phyloP scores from a whole-genome alignment of 2,113 vertebrate genomes.

The Phylloscopus trochiloides region DNA sequence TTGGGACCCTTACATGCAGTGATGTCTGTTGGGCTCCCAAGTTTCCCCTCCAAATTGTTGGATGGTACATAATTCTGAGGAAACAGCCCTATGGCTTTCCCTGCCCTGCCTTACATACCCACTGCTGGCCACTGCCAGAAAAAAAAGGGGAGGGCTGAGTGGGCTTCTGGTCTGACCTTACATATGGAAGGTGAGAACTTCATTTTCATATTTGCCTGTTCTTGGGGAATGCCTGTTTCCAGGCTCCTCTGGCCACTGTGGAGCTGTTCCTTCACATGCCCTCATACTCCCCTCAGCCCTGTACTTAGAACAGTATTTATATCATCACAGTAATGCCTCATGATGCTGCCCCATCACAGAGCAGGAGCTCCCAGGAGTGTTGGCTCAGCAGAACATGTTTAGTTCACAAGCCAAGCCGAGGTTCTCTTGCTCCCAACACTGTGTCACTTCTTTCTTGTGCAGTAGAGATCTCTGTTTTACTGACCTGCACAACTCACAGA shows the following conservation, averaged over 20 bases:
- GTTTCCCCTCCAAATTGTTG: not conserved
- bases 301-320: not conserved
- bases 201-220: not conserved
- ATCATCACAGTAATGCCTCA: not conserved
- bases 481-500: not conserved
- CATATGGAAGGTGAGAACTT: not conserved
- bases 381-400: not conserved
- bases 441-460: not conserved
- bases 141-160: not conserved
- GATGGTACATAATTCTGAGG: not conserved
- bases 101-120: not conserved
- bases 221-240: not conserved
- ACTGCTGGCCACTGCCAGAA: not conserved
- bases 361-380: not conserved
- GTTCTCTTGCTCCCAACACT: not conserved
- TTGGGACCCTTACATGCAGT: not conserved
- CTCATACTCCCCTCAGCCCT: not conserved
- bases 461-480: not conserved
- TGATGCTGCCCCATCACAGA: not conserved
- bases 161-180: not conserved
- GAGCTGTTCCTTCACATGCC: not conserved
- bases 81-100: not conserved
- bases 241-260: rapidly evolving
- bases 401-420: not conserved
- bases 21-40: not conserved